A percentile compares a stretch with the other conserved stretches of the same genome.
Conservation (phyloP, 1,140 invertebrate species). For the Maconellicoccus hirsutus region DNA sequence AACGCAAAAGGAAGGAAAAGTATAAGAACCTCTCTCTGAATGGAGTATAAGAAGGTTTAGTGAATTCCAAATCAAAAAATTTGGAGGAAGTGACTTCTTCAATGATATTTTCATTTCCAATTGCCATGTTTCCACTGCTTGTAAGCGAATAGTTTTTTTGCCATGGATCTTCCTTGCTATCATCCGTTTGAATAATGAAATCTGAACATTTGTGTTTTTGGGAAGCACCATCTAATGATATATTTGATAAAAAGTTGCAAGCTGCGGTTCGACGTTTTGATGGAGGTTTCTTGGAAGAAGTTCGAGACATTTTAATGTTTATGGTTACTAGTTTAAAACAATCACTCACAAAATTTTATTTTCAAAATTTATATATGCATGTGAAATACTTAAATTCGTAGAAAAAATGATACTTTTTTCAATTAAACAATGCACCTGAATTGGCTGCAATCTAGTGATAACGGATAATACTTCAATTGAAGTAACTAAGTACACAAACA, state of each 20-base stretch:
- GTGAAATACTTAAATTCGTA: too few relatives aligned
- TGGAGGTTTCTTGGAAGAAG: not conserved
- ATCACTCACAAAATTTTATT: too few relatives aligned
- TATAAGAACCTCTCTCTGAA: slow-evolving; percentile 14
- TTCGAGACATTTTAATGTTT: not conserved
- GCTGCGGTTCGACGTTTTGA: slow-evolving; percentile 63
- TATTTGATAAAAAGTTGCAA: slow-evolving; percentile 84
- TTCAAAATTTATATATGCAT: too few relatives aligned
- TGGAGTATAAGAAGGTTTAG: not conserved
- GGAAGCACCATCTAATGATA: slow-evolving; percentile 63
- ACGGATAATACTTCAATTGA: too few relatives aligned
- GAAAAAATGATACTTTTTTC: too few relatives aligned
- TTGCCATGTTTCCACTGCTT: not conserved
- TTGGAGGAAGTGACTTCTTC: slow-evolving; percentile 9
- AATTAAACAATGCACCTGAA: too few relatives aligned
- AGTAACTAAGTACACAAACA: too few relatives aligned
- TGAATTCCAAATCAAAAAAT: slow-evolving; percentile 11
- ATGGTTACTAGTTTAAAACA: not conserved
- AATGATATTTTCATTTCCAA: not conserved
- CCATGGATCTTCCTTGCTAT: not conserved
- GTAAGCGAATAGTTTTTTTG: not conserved
- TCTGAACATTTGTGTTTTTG: not conserved
- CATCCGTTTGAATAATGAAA: not conserved
- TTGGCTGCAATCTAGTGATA: too few relatives aligned
- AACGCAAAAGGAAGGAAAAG: not conserved